Evolutionary conservation across 2,888 invertebrate species (phyloP), one percentile per base, ranked within the genome.

Genomic region (Tridacna gigas): DNA sequence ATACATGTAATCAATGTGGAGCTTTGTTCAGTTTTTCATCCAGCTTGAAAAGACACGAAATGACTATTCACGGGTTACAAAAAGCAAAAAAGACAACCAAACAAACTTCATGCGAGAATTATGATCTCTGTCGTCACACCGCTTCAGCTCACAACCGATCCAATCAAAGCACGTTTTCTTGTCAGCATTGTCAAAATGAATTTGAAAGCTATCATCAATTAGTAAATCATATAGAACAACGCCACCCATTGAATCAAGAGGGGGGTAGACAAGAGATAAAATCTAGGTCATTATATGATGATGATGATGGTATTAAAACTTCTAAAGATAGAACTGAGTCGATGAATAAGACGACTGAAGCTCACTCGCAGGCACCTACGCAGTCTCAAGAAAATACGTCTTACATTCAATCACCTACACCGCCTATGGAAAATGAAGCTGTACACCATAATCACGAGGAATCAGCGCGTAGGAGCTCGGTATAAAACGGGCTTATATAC

Each of bases 401-500:
- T 13, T 4, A 60, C 7, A 22, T 22, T 60, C 22, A 20, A 22
- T n/a, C 7, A 20, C 60, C 60, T 60, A 22, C 20, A 22, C 20
- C 20, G 7, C 60, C 22, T 2, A 60, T 60, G 60, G 45, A 47
- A 48, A 1, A 76, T 25, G 51, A 56, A 26, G 71, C 71, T 20
- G 79, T 18, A n/a, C 69, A 45, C n/a, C 12, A 18, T 37, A 26
- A 69, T 73, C 5, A 47, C 7, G 61, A 60, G 1, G 74, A 80
- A 61, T 69, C 69, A 15, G 79, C 79, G 7, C 26, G 79, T 18
- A 69, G 60, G 9, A 48, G 37, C 20, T 48, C 26, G 26, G 77
- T 80, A 28, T n/a, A 74, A 56, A 77, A 83, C 61, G 47, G 67
- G 28, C 66, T 25, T 20, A 77, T 80, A 28, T 74, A 74, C 45